These are phyloP conservation scores for Tineola bisselliella DNA, from an alignment of 2,888 invertebrate genomes.

Conservation along the genomic window DNA sequence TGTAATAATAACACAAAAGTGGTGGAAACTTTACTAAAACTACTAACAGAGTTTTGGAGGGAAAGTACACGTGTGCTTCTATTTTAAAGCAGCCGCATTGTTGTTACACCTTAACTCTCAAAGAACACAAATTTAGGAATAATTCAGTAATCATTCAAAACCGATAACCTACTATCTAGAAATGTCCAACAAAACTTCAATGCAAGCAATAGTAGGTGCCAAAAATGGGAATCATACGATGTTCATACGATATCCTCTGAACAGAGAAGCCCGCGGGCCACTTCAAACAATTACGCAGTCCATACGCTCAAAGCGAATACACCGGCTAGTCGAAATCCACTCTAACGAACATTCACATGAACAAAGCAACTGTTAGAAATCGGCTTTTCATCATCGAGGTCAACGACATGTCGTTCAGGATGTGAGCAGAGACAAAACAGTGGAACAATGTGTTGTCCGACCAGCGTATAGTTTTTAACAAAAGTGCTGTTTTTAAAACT, in stretches of 20 bases:
- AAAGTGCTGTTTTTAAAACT: conserved; percentile 1
- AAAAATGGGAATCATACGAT: too few relatives aligned
- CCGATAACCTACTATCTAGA: too few relatives aligned
- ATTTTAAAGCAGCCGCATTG: too few relatives aligned
- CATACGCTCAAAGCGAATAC: not conserved
- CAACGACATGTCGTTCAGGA: conserved; percentile 50
- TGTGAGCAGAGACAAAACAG: conserved; percentile 57
- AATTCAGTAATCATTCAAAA: too few relatives aligned
- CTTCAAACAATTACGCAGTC: not conserved
- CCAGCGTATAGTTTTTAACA: not conserved
- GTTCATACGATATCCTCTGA: not conserved
- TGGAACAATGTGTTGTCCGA: not conserved
- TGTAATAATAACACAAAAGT: too few relatives aligned
- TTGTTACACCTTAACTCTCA: too few relatives aligned
- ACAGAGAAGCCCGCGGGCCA: not conserved
- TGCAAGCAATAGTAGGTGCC: too few relatives aligned
- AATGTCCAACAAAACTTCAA: too few relatives aligned
- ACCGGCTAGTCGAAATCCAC: not conserved
- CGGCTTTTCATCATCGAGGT: conserved; percentile 49
- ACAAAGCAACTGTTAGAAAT: conserved; percentile 27
- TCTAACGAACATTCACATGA: conserved; percentile 32
- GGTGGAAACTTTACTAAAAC: too few relatives aligned
- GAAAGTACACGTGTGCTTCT: too few relatives aligned
- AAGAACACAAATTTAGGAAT: too few relatives aligned
- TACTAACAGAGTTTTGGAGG: too few relatives aligned